Percentiles rank a stretch among this genome's conserved stretches.
These are phyloP conservation scores for Tribolium madens DNA, from an alignment of 1,140 invertebrate species.

Conservation along the genomic window DNA sequence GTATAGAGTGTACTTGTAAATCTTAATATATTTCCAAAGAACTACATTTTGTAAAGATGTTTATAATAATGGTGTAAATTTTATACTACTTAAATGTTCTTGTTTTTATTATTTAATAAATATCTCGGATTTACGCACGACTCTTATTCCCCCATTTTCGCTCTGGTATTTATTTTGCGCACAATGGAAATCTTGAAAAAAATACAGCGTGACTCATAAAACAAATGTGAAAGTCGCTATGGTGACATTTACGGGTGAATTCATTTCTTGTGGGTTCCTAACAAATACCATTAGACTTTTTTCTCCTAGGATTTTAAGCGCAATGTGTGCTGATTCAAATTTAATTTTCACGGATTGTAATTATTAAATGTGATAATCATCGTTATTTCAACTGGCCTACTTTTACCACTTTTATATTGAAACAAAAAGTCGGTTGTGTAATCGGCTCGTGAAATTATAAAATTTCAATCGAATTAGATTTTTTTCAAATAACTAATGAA, in stretches of 20 bases:
- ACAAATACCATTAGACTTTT: background rate
- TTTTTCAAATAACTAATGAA: background rate
- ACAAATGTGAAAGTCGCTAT: slow-evolving; percentile 33
- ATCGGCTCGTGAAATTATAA: background rate
- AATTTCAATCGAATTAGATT: background rate
- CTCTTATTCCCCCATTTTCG: slow-evolving; percentile 1
- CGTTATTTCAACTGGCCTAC: slow-evolving; percentile 17
- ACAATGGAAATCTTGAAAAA: slow-evolving; percentile 27
- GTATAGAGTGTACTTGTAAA: slow-evolving; percentile 59
- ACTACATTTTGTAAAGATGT: slow-evolving; percentile 59
- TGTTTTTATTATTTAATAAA: slow-evolving; percentile 63
- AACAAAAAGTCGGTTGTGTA: slow-evolving; percentile 14
- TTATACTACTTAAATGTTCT: slow-evolving; percentile 61
- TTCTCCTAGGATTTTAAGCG: background rate
- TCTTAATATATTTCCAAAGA: slow-evolving; percentile 63
- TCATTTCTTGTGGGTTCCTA: background rate
- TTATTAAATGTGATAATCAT: slow-evolving; percentile 28
- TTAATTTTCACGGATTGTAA: slow-evolving; percentile 12
- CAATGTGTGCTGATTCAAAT: background rate
- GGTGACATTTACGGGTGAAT: slow-evolving; percentile 29
- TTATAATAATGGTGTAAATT: slow-evolving; percentile 59
- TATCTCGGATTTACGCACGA: slow-evolving; percentile 44
- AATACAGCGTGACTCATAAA: slow-evolving; percentile 38
- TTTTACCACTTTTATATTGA: slow-evolving; percentile 22
- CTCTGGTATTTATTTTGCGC: background rate